Evolutionary conservation across 2,113 vertebrate species (phyloP).

Genomic region (Himantopus leucocephalus): DNA sequence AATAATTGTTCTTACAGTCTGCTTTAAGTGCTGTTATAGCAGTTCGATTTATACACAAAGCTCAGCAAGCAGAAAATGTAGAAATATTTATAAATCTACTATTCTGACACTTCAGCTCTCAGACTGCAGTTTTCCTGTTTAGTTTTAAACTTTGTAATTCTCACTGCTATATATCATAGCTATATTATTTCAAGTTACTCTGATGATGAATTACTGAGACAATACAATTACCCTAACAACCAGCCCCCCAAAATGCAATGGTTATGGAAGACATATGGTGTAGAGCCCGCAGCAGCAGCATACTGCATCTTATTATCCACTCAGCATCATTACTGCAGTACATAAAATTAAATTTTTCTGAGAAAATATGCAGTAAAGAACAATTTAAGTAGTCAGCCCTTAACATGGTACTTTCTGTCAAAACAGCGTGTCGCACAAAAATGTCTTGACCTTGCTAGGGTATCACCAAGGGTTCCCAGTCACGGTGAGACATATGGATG

Average conservation of each 20-base stretch:
- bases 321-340: slow-evolving; percentile 73
- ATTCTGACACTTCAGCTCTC: not conserved
- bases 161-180: not conserved
- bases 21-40: not conserved
- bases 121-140: not conserved
- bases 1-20: slow-evolving; percentile 3
- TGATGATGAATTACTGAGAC: slow-evolving; percentile 51
- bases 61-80: slow-evolving; percentile 14
- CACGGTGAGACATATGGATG: not conserved
- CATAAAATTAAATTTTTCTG: slow-evolving; percentile 39
- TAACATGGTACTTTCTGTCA: not conserved
- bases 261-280: slow-evolving; percentile 72
- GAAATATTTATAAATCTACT: slow-evolving; percentile 28
- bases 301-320: slow-evolving; percentile 80
- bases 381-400: not conserved
- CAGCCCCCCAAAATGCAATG: slow-evolving; percentile 61
- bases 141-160: not conserved
- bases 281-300: slow-evolving; percentile 64
- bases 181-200: slow-evolving; percentile 44
- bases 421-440: not conserved
- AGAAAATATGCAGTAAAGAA: slow-evolving; percentile 49
- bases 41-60: slow-evolving; percentile 3
- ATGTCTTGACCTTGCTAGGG: not conserved
- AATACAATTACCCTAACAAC: slow-evolving; percentile 50
- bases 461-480: not conserved